phyloP scores from a whole-genome alignment of 2,797 vertebrate species.

The Kryptopterus vitreolus region DNA sequence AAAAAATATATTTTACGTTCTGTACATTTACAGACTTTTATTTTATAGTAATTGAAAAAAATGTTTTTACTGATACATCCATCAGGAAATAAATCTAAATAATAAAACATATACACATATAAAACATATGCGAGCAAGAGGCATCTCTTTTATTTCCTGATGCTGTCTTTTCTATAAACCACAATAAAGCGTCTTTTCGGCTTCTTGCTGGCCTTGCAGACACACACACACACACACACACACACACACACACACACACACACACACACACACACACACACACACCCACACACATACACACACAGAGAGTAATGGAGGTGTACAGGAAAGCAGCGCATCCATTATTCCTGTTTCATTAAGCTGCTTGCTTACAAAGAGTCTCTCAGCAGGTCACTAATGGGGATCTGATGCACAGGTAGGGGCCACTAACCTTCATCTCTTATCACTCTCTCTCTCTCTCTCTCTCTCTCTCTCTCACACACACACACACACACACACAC shows the following conservation, averaged over 20 bases:
- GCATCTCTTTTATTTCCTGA: neutral
- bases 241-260: neutral
- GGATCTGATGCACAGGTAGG: constrained; percentile 11
- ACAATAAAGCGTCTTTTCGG: neutral
- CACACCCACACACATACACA: constrained; percentile 13
- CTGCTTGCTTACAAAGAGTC: constrained; percentile 14
- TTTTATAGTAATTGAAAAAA: too few species aligned
- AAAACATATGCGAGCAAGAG: neutral
- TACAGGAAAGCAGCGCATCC: neutral
- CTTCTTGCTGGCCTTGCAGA: neutral
- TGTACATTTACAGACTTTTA: too few species aligned
- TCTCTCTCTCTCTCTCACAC: neutral
- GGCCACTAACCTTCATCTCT: neutral
- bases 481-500: neutral
- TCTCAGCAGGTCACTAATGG: constrained; percentile 19
- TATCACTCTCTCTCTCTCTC: neutral
- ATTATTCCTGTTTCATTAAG: constrained; percentile 11
- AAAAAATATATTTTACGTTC: neutral
- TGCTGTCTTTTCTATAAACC: neutral
- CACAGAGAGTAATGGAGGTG: constrained; percentile 13
- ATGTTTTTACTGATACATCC: too few species aligned
- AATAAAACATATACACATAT: neutral
- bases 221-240: neutral
- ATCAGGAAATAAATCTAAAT: neutral
- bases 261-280: constrained; percentile 3